Percentiles rank a stretch among this genome's conserved stretches.
These are phyloP conservation scores for Xylophagus ater DNA, from an alignment of 2,888 invertebrate species.

Conservation along the genomic window DNA sequence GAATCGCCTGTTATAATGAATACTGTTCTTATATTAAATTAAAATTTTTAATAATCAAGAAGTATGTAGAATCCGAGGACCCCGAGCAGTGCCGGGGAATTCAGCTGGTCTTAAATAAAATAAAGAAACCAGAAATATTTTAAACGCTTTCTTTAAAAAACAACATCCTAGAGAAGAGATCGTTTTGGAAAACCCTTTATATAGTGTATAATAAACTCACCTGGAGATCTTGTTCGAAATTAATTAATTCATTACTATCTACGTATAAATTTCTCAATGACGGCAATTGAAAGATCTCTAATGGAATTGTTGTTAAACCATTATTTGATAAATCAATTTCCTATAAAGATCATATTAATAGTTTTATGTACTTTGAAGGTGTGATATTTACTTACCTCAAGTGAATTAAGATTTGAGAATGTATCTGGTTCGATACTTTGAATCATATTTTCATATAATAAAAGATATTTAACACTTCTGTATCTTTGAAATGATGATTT, in stretches of 20 bases:
- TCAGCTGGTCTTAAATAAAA: too few species aligned
- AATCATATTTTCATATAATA: slow-evolving; percentile 38
- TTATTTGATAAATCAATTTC: slow-evolving; percentile 39
- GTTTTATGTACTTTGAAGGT: not conserved
- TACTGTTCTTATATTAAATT: too few species aligned
- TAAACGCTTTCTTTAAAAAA: too few species aligned
- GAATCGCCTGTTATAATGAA: too few species aligned
- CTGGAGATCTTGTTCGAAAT: slow-evolving; percentile 28
- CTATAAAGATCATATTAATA: slow-evolving; percentile 20
- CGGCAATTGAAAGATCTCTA: slow-evolving; percentile 44
- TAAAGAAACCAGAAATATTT: too few species aligned
- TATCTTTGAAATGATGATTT: slow-evolving; percentile 33
- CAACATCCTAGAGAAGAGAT: too few species aligned
- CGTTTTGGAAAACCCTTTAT: too few species aligned
- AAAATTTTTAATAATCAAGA: too few species aligned
- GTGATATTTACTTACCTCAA: slow-evolving; percentile 33
- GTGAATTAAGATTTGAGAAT: slow-evolving; percentile 30
- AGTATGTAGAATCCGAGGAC: too few species aligned
- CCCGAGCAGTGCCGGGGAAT: too few species aligned
- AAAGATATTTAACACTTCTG: slow-evolving; percentile 29
- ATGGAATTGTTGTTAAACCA: slow-evolving; percentile 33
- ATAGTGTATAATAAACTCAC: slow-evolving; percentile 16
- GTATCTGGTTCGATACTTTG: slow-evolving; percentile 36
- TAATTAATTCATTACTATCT: slow-evolving; percentile 33
- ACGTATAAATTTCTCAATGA: slow-evolving; percentile 51